These are phyloP conservation scores for Poecile montanus DNA, from an alignment of 2,797 vertebrate genomes.

Conservation along the genomic window DNA sequence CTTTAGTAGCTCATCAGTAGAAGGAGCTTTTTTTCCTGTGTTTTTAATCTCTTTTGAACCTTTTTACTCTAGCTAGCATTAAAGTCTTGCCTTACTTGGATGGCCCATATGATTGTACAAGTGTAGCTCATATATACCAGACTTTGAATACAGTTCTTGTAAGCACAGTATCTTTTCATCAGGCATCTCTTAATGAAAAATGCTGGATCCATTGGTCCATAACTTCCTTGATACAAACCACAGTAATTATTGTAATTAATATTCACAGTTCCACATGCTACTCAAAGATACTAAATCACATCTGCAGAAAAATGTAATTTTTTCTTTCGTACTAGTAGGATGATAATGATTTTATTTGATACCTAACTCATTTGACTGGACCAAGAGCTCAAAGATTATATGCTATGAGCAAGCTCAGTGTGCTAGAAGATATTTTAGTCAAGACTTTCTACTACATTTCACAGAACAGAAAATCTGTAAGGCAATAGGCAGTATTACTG, in stretches of 20 bases:
- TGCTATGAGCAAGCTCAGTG: background rate
- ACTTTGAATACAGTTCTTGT: background rate
- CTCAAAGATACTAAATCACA: background rate
- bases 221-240: background rate
- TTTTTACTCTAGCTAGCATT: background rate
- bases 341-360: background rate
- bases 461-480: background rate
- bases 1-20: background rate
- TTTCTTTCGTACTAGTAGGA: background rate
- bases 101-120: background rate
- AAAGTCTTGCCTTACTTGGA: background rate
- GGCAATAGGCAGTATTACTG: background rate
- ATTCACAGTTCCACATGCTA: background rate
- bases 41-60: background rate
- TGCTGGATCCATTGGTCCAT: background rate
- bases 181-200: background rate
- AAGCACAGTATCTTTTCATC: background rate
- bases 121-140: background rate
- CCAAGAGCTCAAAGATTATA: background rate
- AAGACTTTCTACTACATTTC: background rate
- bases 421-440: background rate
- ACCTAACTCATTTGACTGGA: background rate
- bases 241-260: background rate
- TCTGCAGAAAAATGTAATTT: background rate
- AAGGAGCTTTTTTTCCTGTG: background rate